A percentile compares a stretch with the other conserved stretches of the same genome.
These are phyloP conservation scores for Drosophila antonietae DNA, from an alignment of 2,888 invertebrate species.

Conservation along the genomic window DNA sequence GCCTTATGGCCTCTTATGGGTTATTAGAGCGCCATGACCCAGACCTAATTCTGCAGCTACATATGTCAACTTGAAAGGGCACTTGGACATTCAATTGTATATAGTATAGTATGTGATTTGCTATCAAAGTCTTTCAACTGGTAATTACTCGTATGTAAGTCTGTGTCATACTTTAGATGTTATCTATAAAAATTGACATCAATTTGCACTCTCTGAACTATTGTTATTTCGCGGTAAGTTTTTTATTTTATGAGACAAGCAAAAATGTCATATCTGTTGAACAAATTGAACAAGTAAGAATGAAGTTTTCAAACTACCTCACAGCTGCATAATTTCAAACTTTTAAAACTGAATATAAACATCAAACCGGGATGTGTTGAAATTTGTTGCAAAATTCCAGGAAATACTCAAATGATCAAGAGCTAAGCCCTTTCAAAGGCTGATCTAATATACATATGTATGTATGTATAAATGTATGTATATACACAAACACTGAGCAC, in stretches of 20 bases:
- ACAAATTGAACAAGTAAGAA: background rate
- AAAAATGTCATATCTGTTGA: constrained; percentile 4
- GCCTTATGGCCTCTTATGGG: constrained; percentile 39
- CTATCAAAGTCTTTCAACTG: constrained; percentile 1
- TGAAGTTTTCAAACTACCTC: background rate
- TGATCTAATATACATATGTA: background rate
- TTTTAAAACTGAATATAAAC: too few relatives aligned
- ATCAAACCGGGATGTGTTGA: too few relatives aligned
- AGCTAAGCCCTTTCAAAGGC: background rate
- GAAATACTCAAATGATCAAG: background rate
- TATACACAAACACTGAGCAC: constrained; percentile 1
- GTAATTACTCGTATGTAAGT: background rate
- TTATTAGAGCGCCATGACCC: constrained; percentile 17
- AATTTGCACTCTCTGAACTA: constrained; percentile 56
- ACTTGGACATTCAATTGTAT: constrained; percentile 19
- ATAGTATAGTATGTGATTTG: background rate
- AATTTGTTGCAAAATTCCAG: background rate
- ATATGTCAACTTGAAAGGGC: constrained; percentile 5
- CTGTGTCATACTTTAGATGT: constrained; percentile 4
- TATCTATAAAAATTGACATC: constrained; percentile 47
- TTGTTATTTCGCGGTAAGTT: background rate
- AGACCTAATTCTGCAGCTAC: constrained; percentile 3
- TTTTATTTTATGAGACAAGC: background rate
- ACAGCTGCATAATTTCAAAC: background rate
- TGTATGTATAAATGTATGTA: background rate